Conservation (phyloP, 53 echinoderm and acorn worm species). For the Hippasteria phrygiana region DNA sequence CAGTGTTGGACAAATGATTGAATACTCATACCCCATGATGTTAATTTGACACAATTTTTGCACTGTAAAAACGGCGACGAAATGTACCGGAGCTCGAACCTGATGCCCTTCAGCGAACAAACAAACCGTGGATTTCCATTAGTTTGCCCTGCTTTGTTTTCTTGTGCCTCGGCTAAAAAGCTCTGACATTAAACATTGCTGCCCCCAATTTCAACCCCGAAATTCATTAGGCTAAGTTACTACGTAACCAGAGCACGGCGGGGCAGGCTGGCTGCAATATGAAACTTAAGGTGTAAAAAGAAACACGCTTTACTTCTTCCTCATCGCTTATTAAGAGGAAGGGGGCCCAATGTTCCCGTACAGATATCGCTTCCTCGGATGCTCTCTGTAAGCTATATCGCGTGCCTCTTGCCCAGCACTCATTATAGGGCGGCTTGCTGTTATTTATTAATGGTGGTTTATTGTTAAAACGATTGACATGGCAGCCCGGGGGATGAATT, state of each 20-base stretch:
- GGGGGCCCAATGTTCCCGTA: background rate
- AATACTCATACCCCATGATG: no score
- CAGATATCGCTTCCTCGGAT: background rate
- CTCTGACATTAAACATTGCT: slow-evolving; percentile 12
- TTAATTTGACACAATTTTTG: no score
- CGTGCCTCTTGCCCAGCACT: background rate
- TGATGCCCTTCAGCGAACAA: no score
- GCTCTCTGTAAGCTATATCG: background rate
- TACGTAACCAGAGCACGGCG: slow-evolving; percentile 34
- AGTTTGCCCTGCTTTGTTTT: background rate
- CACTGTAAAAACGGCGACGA: no score
- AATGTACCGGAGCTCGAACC: no score
- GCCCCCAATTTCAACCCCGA: slow-evolving; percentile 21
- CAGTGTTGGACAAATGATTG: no score
- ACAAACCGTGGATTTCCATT: no score
- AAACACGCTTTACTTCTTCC: background rate
- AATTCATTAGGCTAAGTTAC: slow-evolving; percentile 29
- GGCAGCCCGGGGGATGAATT: no score
- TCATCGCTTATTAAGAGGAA: background rate
- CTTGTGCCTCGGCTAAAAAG: background rate
- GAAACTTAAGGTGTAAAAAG: background rate
- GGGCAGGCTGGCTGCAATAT: background rate
- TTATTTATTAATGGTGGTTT: no score
- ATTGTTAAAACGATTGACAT: no score
- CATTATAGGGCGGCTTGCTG: background rate